Base-by-base conservation (phyloP, 92 coral and sea anemone species). In the Epizoanthus scotinus region DNA sequence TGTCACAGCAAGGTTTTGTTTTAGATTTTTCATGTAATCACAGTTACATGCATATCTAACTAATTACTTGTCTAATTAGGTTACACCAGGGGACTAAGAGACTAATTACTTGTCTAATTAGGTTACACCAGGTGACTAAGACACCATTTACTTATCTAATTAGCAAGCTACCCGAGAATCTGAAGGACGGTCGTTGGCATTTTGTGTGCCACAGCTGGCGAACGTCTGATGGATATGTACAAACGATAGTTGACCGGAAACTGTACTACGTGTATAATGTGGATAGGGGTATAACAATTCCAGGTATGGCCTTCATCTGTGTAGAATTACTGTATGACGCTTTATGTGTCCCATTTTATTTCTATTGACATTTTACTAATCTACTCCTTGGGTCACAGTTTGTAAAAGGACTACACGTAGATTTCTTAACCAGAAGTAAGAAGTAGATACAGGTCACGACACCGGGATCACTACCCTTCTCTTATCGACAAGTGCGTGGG, bases 101-200 rank as follows among this genome's bases (percentile, higher is more conserved):
- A n/a, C n/a, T n/a, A n/a, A n/a, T 36, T 36, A 0, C 63, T 0
- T 2, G 13, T 17, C 26, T 58, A 60, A 22, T 15, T 19, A 8
- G 21, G 15, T 62, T 12, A 2, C 25, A 9, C 17, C 1, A 9
- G 1, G 6, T 17, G 17, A 25, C 27, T 18, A n/a, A 62, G 25
- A 26, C 12, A 62, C 12, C 9, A 61, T 3, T 24, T 24, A 26
- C 31, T 26, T 21, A 25, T 53, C 40, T 34, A 3, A 34, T 73
- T 54, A 73, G 78, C 18, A 0, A 0, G 2, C n/a, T 19, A 53
- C 36, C 36, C 3, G 59, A 1, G 12, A 31, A n/a, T 0, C 0
- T 73, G 50, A 73, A 29, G 62, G 78, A 73, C 52, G 78, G 64
- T 8, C 20, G 21, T 14, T 73, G 78, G 78, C 78, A 73, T 54